Evolutionary conservation across 1,140 invertebrate genomes (phyloP).

Genomic region (Atopsyche davidsoni): DNA sequence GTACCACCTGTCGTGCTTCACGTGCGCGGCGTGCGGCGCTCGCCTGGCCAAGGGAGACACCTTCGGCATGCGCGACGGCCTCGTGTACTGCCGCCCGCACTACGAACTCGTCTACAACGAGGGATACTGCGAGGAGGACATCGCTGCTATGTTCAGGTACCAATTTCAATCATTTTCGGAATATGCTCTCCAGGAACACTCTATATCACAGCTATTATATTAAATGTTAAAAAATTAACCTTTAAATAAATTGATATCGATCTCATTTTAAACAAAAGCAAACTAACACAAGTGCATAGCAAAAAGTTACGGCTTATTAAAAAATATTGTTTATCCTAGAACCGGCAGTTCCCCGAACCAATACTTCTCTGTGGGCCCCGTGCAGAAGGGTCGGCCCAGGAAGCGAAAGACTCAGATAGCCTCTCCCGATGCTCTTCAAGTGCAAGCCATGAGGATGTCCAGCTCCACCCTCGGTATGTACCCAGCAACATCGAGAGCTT

Average conservation of each 20-base stretch:
- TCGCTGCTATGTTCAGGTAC: slow-evolving; percentile 44
- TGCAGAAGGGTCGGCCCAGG: slow-evolving; percentile 74
- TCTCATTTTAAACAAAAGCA: too few relatives aligned
- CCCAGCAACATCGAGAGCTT: too few relatives aligned
- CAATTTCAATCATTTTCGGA: neutral
- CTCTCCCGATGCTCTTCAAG: slow-evolving; percentile 55
- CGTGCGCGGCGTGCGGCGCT: slow-evolving; percentile 76
- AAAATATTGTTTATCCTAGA: too few relatives aligned
- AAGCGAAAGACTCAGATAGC: slow-evolving; percentile 64
- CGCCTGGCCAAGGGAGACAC: slow-evolving; percentile 78
- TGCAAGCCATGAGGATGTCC: slow-evolving; percentile 63
- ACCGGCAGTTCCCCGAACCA: slow-evolving; percentile 52
- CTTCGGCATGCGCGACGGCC: slow-evolving; percentile 76
- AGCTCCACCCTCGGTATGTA: slow-evolving; percentile 60
- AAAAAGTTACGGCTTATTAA: neutral
- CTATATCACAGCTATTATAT: too few relatives aligned
- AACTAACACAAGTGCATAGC: too few relatives aligned
- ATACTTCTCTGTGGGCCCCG: slow-evolving; percentile 52
- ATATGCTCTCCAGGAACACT: too few relatives aligned
- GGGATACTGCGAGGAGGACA: slow-evolving; percentile 51
- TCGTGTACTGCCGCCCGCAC: slow-evolving; percentile 69
- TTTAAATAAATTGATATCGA: neutral
- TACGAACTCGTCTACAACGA: slow-evolving; percentile 52
- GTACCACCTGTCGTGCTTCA: slow-evolving; percentile 88
- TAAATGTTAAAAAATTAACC: too few relatives aligned